Evolutionary conservation across 2,113 vertebrate species (phyloP).

Genomic region (Aldabrachelys gigantea): DNA sequence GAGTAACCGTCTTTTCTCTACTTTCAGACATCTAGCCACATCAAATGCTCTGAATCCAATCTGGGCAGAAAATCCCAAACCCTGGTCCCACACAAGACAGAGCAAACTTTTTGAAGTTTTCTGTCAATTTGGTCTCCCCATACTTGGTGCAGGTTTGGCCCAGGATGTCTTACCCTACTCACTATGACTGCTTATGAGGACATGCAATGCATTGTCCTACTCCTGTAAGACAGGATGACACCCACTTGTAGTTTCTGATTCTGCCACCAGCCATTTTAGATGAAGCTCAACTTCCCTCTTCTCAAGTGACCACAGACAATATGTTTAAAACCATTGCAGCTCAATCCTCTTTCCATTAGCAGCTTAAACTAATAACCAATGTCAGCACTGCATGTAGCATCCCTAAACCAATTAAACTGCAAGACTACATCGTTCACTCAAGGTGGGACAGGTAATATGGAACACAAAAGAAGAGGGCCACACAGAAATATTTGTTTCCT

Average conservation of each 20-base stretch:
- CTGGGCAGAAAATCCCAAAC: not conserved
- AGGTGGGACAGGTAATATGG: not conserved
- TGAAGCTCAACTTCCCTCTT: not conserved
- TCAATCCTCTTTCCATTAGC: conserved; percentile 6
- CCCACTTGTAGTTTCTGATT: not conserved
- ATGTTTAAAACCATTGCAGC: conserved; percentile 24
- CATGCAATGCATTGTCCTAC: not conserved
- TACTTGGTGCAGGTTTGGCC: not conserved
- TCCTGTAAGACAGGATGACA: not conserved
- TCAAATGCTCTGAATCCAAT: not conserved
- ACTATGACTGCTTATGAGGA: not conserved
- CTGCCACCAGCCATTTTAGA: not conserved
- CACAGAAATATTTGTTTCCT: not conserved
- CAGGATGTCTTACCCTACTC: not conserved
- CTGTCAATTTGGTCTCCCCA: not conserved
- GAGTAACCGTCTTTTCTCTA: not conserved
- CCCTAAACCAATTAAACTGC: rapidly evolving
- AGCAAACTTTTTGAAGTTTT: not conserved
- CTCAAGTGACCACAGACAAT: conserved; percentile 3
- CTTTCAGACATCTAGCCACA: not conserved
- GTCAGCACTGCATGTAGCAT: not conserved
- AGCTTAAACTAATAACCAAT: not conserved
- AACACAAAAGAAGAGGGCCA: not conserved
- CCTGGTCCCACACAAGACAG: not conserved
- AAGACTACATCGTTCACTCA: not conserved